Evolutionary conservation across 2,797 vertebrate species (phyloP).

Genomic region (Spinus olivaceus): DNA sequence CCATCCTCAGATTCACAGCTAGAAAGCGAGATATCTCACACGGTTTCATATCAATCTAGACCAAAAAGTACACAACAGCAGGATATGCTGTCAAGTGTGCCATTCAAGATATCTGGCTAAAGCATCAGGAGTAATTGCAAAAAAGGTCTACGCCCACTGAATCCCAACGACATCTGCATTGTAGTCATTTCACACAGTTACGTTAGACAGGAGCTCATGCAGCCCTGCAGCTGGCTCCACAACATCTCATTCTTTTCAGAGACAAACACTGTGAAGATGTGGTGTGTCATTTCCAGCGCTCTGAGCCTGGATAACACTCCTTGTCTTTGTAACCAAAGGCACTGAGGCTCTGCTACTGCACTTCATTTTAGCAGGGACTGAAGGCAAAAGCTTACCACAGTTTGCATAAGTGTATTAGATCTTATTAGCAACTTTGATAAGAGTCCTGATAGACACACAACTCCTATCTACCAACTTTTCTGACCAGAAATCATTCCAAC

Average conservation of each 20-base stretch:
- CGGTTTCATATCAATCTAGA: background rate
- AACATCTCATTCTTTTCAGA: background rate
- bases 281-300: background rate
- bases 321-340: background rate
- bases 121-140: constrained; percentile 19
- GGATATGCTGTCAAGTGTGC: background rate
- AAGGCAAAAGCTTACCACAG: background rate
- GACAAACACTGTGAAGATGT: background rate
- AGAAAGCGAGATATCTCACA: background rate
- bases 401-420: background rate
- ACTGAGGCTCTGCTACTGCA: background rate
- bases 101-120: background rate
- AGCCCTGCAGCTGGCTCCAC: background rate
- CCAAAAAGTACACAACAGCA: background rate
- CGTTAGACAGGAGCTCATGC: background rate
- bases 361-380: background rate
- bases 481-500: background rate
- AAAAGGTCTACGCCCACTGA: constrained; percentile 46
- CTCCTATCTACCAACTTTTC: background rate
- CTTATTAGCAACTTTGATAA: background rate
- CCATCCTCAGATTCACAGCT: constrained; percentile 36
- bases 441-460: background rate
- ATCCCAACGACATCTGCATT: constrained; percentile 61
- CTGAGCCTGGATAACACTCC: background rate
- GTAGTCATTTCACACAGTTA: constrained; percentile 39